A percentile compares a stretch with the other conserved stretches of the same genome.
Evolutionary conservation across 2,888 invertebrate species (phyloP).

Genomic region (Lithophane leautieri): DNA sequence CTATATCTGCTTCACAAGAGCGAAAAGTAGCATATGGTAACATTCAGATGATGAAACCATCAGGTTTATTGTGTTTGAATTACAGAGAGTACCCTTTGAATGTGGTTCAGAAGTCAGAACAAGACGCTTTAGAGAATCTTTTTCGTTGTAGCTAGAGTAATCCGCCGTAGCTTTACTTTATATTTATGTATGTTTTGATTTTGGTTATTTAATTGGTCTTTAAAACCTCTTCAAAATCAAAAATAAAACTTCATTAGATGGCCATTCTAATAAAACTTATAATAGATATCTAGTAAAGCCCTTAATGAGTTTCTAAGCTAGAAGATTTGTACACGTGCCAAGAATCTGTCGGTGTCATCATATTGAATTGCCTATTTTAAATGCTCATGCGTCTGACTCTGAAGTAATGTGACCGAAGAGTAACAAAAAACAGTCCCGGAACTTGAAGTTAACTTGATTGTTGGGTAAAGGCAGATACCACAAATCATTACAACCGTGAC

Average conservation of each 20-base stretch:
- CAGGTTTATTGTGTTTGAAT: conserved; percentile 46
- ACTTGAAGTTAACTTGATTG: conserved; percentile 60
- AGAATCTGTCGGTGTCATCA: conserved; percentile 48
- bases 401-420: conserved; percentile 28
- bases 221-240: conserved; percentile 13
- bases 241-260: conserved; percentile 29
- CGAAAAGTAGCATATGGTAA: conserved; percentile 62
- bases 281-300: conserved; percentile 31
- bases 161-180: not conserved
- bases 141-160: not conserved
- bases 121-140: not conserved
- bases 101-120: not conserved
- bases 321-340: conserved; percentile 46
- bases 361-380: conserved; percentile 55
- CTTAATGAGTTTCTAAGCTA: conserved; percentile 48
- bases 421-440: conserved; percentile 61
- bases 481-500: conserved; percentile 73
- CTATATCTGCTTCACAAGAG: conserved; percentile 67
- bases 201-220: conserved; percentile 3
- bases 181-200: conserved; percentile 5
- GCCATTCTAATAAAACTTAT: conserved; percentile 34
- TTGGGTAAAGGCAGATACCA: conserved; percentile 65
- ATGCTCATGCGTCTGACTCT: conserved; percentile 21
- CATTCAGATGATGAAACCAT: conserved; percentile 54
- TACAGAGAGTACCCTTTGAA: conserved; percentile 26